A percentile compares a stretch with the other conserved stretches of the same genome.
These are phyloP conservation scores for Augochlorella aurata DNA, from an alignment of 2,888 invertebrate species.

Conservation along the genomic window DNA sequence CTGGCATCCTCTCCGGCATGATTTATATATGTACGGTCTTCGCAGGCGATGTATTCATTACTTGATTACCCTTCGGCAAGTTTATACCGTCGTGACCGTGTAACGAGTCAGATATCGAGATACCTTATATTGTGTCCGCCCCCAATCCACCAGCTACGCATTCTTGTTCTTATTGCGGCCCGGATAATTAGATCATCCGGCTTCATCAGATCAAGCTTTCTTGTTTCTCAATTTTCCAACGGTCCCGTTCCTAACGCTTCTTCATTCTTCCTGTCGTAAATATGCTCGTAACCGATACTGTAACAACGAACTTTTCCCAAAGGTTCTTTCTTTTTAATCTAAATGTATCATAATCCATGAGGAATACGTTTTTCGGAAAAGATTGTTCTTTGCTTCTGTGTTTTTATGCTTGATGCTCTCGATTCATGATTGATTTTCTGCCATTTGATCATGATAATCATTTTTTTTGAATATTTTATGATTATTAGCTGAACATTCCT, in stretches of 20 bases:
- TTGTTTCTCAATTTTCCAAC: neutral
- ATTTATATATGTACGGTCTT: conserved; percentile 78
- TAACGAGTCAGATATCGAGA: conserved; percentile 55
- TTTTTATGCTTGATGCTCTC: too few species aligned
- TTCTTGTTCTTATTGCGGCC: conserved; percentile 19
- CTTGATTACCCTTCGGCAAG: conserved; percentile 74
- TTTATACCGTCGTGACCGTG: conserved; percentile 64
- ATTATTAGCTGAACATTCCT: too few species aligned
- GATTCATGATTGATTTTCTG: too few species aligned
- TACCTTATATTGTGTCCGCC: conserved; percentile 39
- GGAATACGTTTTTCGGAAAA: too few species aligned
- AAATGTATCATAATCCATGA: too few species aligned
- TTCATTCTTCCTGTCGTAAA: neutral
- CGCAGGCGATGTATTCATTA: conserved; percentile 77
- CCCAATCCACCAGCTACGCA: conserved; percentile 35
- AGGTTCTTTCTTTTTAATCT: neutral
- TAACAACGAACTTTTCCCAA: neutral
- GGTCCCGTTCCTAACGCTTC: neutral
- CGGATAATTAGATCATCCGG: conserved; percentile 24
- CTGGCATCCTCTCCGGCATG: conserved; percentile 72
- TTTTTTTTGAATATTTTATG: too few species aligned
- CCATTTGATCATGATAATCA: too few species aligned
- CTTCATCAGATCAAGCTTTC: neutral
- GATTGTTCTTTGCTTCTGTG: too few species aligned
- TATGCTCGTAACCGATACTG: neutral